phyloP scores from a whole-genome alignment of 2,113 vertebrate genomes.

The Reinhardtius hippoglossoides region DNA sequence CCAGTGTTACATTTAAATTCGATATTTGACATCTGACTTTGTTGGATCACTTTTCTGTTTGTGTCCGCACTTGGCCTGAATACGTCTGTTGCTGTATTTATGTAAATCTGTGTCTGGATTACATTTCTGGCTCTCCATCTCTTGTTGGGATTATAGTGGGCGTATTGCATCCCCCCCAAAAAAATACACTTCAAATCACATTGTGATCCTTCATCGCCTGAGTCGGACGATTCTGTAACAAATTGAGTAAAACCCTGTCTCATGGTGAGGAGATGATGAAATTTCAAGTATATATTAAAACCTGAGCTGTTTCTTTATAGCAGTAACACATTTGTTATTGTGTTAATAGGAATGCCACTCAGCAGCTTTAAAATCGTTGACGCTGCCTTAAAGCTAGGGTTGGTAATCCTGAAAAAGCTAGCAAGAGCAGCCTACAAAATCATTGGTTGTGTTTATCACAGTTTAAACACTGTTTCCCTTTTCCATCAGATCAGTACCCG shows the following conservation, averaged over 20 bases:
- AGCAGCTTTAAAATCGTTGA: neutral
- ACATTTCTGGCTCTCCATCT: slow-evolving; percentile 44
- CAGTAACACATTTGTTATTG: neutral
- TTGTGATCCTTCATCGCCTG: slow-evolving; percentile 18
- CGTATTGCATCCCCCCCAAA: slow-evolving; percentile 21
- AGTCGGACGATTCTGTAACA: neutral
- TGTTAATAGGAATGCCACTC: neutral
- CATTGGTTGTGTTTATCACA: no score
- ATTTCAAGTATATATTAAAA: neutral
- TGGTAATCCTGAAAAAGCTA: no score
- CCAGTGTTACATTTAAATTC: slow-evolving; percentile 34
- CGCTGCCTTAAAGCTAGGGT: neutral
- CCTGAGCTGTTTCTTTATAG: neutral
- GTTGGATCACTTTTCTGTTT: slow-evolving; percentile 26
- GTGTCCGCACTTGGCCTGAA: slow-evolving; percentile 70
- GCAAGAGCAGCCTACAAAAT: no score
- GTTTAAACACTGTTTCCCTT: neutral
- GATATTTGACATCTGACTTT: slow-evolving; percentile 46
- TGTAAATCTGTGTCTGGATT: slow-evolving; percentile 74
- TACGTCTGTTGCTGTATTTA: slow-evolving; percentile 61
- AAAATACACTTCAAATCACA: slow-evolving; percentile 46
- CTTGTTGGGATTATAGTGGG: slow-evolving; percentile 52
- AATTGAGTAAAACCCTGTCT: neutral
- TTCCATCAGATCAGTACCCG: slow-evolving; percentile 85
- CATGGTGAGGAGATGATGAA: slow-evolving; percentile 18